phyloP scores from a whole-genome alignment of 2,888 invertebrate genomes.

The Rotaria socialis region DNA sequence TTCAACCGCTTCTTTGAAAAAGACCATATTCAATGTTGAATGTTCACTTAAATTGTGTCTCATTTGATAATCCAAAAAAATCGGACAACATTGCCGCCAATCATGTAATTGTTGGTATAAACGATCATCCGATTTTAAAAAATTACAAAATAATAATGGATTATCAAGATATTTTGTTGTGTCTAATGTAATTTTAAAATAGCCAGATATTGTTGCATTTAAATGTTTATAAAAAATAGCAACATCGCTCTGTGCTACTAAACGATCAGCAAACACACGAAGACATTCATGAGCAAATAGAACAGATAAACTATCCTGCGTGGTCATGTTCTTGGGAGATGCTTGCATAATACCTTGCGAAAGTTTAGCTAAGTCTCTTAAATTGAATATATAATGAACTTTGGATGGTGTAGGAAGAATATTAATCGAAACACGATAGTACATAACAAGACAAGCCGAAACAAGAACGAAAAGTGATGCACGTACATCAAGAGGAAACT shows the following conservation, averaged over 20 bases:
- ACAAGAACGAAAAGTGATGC: slow-evolving; percentile 55
- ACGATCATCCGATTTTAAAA: slow-evolving; percentile 52
- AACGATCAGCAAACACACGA: slow-evolving; percentile 58
- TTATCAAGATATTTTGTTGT: slow-evolving; percentile 48
- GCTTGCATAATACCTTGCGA: slow-evolving; percentile 58
- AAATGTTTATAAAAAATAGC: slow-evolving; percentile 54
- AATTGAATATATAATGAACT: slow-evolving; percentile 60
- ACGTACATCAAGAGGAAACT: slow-evolving; percentile 56
- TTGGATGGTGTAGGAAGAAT: slow-evolving; percentile 59
- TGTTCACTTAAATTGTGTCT: slow-evolving; percentile 50
- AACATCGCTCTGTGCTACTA: slow-evolving; percentile 53
- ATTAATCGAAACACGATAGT: slow-evolving; percentile 55
- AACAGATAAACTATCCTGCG: slow-evolving; percentile 55
- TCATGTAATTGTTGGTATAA: slow-evolving; percentile 57
- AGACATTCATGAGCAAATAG: slow-evolving; percentile 58
- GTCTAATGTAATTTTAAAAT: slow-evolving; percentile 55
- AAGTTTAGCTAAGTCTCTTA: slow-evolving; percentile 58
- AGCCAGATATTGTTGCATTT: slow-evolving; percentile 56
- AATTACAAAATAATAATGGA: slow-evolving; percentile 57
- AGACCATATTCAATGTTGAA: slow-evolving; percentile 53
- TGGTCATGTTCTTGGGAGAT: slow-evolving; percentile 54
- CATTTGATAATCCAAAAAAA: slow-evolving; percentile 58
- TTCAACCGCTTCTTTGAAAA: slow-evolving; percentile 58
- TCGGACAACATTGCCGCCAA: slow-evolving; percentile 52
- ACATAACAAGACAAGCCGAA: slow-evolving; percentile 57